These are phyloP conservation scores for Pristiophorus japonicus DNA, from an alignment of 2,113 vertebrate genomes.

Conservation along the genomic window DNA sequence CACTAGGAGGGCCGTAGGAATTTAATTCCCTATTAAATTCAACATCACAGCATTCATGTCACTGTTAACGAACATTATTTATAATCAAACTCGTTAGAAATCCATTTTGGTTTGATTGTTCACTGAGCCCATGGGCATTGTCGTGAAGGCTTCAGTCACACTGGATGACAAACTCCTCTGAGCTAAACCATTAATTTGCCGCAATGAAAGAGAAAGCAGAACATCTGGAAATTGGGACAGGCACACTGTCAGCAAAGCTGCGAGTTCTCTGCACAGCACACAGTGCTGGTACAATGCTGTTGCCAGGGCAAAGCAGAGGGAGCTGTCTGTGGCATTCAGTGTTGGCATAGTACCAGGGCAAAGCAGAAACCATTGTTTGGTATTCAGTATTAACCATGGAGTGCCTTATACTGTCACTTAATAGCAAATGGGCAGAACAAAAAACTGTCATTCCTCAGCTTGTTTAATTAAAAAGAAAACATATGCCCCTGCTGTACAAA, in stretches of 20 bases:
- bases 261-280: too few relatives aligned
- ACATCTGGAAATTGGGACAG: background rate
- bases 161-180: constrained; percentile 7
- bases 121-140: constrained; percentile 1
- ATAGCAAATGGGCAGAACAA: background rate
- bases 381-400: constrained; percentile 18
- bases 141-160: background rate
- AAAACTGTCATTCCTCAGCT: background rate
- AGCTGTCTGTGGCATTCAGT: background rate
- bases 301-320: background rate
- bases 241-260: background rate
- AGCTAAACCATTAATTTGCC: constrained; percentile 11
- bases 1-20: background rate
- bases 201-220: background rate
- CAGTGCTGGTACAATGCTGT: background rate
- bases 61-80: constrained; percentile 11
- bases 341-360: background rate
- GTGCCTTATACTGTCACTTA: constrained; percentile 13
- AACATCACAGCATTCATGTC: constrained; percentile 3
- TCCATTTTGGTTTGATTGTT: background rate
- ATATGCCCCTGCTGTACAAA: constrained; percentile 25
- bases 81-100: constrained; percentile 21
- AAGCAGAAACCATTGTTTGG: constrained; percentile 21
- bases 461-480: constrained; percentile 22
- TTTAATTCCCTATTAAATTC: background rate